Conservation (phyloP, 2,888 invertebrate species). For the Molanna angustata region DNA sequence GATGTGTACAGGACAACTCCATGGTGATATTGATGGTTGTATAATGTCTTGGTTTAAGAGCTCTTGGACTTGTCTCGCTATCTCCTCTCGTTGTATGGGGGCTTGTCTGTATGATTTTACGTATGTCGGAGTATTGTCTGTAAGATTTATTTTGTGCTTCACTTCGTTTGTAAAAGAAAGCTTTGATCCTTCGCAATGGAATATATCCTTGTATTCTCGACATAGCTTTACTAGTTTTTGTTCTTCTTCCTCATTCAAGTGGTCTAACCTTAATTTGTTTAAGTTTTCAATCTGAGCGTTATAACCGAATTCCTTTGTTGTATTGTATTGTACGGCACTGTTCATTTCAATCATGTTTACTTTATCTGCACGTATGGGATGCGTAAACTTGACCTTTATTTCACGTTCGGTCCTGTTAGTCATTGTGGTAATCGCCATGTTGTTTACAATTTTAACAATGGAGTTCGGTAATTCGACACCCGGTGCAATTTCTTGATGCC, state of each 20-base stretch:
- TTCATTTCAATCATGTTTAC: too few relatives aligned
- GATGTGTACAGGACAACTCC: constrained; percentile 34
- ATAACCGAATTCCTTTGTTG: too few relatives aligned
- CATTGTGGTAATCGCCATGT: not conserved
- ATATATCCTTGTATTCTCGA: constrained; percentile 26
- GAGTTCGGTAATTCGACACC: not conserved
- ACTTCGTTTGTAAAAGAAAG: constrained; percentile 33
- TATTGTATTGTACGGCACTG: too few relatives aligned
- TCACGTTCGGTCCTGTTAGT: too few relatives aligned
- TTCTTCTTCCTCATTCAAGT: constrained; percentile 36
- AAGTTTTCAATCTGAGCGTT: too few relatives aligned
- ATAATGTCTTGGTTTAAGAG: constrained; percentile 32
- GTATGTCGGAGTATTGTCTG: constrained; percentile 31
- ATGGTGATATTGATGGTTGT: constrained; percentile 24
- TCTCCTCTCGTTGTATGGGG: constrained; percentile 35
- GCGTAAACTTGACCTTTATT: too few relatives aligned
- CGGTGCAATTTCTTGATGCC: not conserved
- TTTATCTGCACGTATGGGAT: too few relatives aligned
- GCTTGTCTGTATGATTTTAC: constrained; percentile 35
- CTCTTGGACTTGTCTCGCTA: constrained; percentile 35
- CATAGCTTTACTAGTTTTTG: constrained; percentile 33
- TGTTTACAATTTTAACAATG: not conserved
- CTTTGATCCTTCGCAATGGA: constrained; percentile 33
- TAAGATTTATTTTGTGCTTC: constrained; percentile 34
- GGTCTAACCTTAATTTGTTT: constrained; percentile 9